These are phyloP conservation scores for Xestia ashworthii DNA, from an alignment of 2,888 invertebrate species.

Conservation along the genomic window DNA sequence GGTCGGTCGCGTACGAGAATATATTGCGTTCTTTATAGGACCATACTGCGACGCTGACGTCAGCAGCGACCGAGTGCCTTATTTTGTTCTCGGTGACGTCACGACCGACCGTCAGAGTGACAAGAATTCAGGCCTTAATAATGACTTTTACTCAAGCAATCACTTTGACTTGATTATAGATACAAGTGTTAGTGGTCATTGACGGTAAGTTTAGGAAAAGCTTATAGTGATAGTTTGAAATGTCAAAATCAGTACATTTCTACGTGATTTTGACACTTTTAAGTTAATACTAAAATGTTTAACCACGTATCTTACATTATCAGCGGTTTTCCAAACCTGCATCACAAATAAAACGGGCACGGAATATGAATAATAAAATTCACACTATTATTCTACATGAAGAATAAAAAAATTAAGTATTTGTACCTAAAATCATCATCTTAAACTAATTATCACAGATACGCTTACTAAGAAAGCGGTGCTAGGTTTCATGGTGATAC, in stretches of 20 bases:
- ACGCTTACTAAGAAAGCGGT: constrained; percentile 59
- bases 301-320: background rate
- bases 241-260: background rate
- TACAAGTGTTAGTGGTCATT: background rate
- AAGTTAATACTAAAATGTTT: background rate
- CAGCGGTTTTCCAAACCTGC: background rate
- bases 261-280: background rate
- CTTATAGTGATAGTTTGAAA: background rate
- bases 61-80: too few species aligned
- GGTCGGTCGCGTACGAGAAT: too few species aligned
- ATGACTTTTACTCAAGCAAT: background rate
- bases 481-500: constrained; percentile 36
- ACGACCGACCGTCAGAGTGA: too few species aligned
- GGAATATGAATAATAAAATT: constrained; percentile 3
- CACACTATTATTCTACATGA: constrained; percentile 1
- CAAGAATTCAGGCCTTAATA: background rate
- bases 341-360: background rate
- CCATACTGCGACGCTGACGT: too few species aligned
- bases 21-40: too few species aligned
- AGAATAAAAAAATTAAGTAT: constrained; percentile 45
- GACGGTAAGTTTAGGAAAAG: background rate
- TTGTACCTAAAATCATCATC: constrained; percentile 61
- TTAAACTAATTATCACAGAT: constrained; percentile 77
- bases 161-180: background rate
- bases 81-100: too few species aligned